Evolutionary conservation across 2,797 vertebrate species (phyloP), one percentile per base, ranked within the genome.

Genomic region (Percopsis omiscomaycus): DNA sequence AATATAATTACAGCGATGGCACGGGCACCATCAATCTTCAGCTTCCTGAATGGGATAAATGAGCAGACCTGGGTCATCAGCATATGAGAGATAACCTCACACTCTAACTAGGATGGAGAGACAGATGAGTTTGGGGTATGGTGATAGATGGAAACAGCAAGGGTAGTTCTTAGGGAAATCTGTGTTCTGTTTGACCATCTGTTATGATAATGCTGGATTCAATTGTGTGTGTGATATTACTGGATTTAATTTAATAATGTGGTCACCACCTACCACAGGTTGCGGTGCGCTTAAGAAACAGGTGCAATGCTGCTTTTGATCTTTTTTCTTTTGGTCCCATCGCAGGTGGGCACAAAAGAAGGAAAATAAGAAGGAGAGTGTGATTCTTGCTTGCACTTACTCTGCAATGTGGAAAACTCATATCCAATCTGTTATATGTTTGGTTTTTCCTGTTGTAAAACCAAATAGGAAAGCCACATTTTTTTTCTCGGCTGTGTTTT

Each of bases 1-100:
- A 88, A 83, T 84, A 89, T 90, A 89, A 90, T 90, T 89, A 87
- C 88, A 84, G 85, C 82, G 55, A 87, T 86, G 83, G 84, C 80
- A 82, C 56, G 65, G 81, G 78, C 70, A 65, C 81, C 80, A 89
- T 91, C 86, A 89, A 88, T 92, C 86, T 88, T 81, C 75, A 66
- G 76, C 82, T 89, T 87, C 84, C 88, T 83, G 81, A 88, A 84
- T 68, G 61, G 86, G 82, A 90, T 86, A 83, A 89, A 89, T 87
- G 88, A 86, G 82, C 63, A 45, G 66, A 80, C 78, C 79, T 71
- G 73, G 86, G 83, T 87, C 86, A 88, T 85, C 83, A 78, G 74
- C 65, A 55, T 66, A 72, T 45, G 37, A 74, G 44, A 77, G 73
- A 87, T 75, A 78, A 78, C 77, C 80, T 81, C 57, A 71, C 54